Percentiles rank a stretch among this genome's conserved stretches.
phyloP scores from a whole-genome alignment of 2,888 invertebrate species.

The Prostheceraeus crozeri region DNA sequence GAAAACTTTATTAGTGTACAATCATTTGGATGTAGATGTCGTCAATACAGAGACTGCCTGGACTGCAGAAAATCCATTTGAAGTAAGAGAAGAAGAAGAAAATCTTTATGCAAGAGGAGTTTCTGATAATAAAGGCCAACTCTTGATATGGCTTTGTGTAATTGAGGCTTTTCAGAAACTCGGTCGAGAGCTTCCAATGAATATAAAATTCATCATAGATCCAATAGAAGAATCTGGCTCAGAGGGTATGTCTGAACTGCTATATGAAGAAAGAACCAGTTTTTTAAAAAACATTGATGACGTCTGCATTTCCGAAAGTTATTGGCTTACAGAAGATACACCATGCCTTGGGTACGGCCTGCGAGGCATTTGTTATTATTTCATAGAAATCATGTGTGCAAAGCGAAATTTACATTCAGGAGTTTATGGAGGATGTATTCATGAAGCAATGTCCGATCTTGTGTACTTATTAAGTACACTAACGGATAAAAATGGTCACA shows the following conservation, averaged over 20 bases:
- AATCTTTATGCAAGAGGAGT: constrained; percentile 84
- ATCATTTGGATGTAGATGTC: constrained; percentile 96
- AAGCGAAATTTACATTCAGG: constrained; percentile 89
- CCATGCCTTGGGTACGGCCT: constrained; percentile 94
- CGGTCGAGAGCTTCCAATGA: background rate
- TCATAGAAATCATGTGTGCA: constrained; percentile 77
- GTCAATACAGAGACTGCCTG: constrained; percentile 85
- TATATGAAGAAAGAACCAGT: constrained; percentile 66
- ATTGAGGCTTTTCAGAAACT: constrained; percentile 70
- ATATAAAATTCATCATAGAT: constrained; percentile 64
- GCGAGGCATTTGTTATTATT: constrained; percentile 79
- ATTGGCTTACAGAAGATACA: constrained; percentile 91
- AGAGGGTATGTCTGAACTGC: constrained; percentile 80
- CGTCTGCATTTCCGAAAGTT: constrained; percentile 97
- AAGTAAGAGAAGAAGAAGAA: constrained; percentile 73
- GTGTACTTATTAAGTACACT: too few species aligned
- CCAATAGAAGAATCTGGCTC: constrained; percentile 98
- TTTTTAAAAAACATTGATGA: constrained; percentile 78
- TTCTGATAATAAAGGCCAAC: constrained; percentile 80
- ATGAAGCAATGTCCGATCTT: constrained; percentile 64
- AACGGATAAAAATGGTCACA: too few species aligned
- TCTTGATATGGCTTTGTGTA: constrained; percentile 87
- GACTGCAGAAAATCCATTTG: constrained; percentile 89
- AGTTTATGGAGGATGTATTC: constrained; percentile 84
- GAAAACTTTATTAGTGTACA: constrained; percentile 86